These are phyloP conservation scores for Meandrusa payeni DNA, from an alignment of 2,888 invertebrate genomes.

Conservation along the genomic window DNA sequence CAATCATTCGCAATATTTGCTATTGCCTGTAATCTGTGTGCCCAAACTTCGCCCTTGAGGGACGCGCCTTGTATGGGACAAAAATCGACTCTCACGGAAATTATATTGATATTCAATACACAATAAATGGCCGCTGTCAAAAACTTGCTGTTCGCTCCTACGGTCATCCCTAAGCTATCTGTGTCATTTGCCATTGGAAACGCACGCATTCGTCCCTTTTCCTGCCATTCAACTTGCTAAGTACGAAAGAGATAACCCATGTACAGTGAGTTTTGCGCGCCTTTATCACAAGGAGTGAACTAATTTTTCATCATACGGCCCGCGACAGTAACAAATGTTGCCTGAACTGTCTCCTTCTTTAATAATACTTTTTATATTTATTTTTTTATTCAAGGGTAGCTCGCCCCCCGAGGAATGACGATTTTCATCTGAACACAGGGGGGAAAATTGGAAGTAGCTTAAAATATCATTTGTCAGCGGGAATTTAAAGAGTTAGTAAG, in stretches of 20 bases:
- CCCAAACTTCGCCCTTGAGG: conserved; percentile 68
- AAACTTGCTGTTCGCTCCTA: conserved; percentile 81
- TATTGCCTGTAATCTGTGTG: conserved; percentile 74
- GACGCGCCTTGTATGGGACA: conserved; percentile 67
- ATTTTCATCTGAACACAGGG: conserved; percentile 65
- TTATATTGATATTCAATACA: conserved; percentile 82
- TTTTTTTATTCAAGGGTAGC: conserved; percentile 74
- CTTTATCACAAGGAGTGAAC: conserved; percentile 79
- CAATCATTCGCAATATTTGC: conserved; percentile 75
- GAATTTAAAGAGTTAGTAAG: conserved; percentile 48
- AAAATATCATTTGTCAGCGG: conserved; percentile 66
- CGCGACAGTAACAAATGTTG: conserved; percentile 80
- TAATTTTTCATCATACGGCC: conserved; percentile 82
- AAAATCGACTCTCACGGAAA: conserved; percentile 79
- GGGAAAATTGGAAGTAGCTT: conserved; percentile 71
- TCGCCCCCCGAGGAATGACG: conserved; percentile 70
- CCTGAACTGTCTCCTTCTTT: conserved; percentile 81
- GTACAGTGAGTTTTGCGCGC: conserved; percentile 73
- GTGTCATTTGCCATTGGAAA: conserved; percentile 79
- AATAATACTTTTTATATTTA: conserved; percentile 79
- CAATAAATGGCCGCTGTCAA: conserved; percentile 80
- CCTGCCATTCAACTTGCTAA: conserved; percentile 36
- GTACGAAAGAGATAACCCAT: conserved; percentile 60
- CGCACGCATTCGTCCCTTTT: conserved; percentile 58
- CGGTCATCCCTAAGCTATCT: conserved; percentile 81